Evolutionary conservation across 2,113 vertebrate species (phyloP).

Genomic region (Periophthalmodon schlosseri): DNA sequence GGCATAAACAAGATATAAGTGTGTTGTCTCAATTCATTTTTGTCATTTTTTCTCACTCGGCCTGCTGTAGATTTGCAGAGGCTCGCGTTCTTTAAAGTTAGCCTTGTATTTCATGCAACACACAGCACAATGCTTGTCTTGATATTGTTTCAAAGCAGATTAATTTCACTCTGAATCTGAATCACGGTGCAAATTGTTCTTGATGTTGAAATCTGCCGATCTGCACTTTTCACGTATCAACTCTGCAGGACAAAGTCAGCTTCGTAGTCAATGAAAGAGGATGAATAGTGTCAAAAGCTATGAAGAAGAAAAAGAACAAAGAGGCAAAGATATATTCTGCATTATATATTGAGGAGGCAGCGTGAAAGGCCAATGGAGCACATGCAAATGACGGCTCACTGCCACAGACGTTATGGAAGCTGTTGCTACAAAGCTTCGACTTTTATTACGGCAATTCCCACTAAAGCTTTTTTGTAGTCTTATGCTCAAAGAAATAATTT

Average conservation of each 20-base stretch:
- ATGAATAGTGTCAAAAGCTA: slow-evolving; percentile 39
- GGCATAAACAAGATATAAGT: slow-evolving; percentile 39
- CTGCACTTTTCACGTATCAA: slow-evolving; percentile 28
- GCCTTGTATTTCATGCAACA: slow-evolving; percentile 1
- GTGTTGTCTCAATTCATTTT: slow-evolving; percentile 44
- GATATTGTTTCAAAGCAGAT: slow-evolving; percentile 37
- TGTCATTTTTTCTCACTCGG: slow-evolving; percentile 18
- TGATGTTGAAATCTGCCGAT: slow-evolving; percentile 34
- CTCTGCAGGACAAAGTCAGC: slow-evolving; percentile 19
- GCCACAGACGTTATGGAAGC: slow-evolving; percentile 28
- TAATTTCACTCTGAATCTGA: slow-evolving; percentile 32
- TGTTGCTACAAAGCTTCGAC: slow-evolving; percentile 14
- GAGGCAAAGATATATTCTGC: slow-evolving; percentile 28
- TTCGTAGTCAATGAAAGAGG: slow-evolving; percentile 42
- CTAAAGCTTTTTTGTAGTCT: slow-evolving; percentile 26
- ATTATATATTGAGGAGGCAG: slow-evolving; percentile 49
- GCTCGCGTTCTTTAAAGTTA: not conserved
- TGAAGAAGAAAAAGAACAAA: slow-evolving; percentile 30
- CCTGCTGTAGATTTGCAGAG: slow-evolving; percentile 19
- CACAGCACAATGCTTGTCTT: not conserved
- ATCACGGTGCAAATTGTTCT: slow-evolving; percentile 2
- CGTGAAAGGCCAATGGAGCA: slow-evolving; percentile 17
- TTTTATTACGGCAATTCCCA: slow-evolving; percentile 37
- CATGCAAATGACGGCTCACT: slow-evolving; percentile 38
- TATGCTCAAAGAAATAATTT: slow-evolving; percentile 24